Base-by-base conservation (phyloP, 2,888 invertebrate genomes). In the Coenonympha arcania region DNA sequence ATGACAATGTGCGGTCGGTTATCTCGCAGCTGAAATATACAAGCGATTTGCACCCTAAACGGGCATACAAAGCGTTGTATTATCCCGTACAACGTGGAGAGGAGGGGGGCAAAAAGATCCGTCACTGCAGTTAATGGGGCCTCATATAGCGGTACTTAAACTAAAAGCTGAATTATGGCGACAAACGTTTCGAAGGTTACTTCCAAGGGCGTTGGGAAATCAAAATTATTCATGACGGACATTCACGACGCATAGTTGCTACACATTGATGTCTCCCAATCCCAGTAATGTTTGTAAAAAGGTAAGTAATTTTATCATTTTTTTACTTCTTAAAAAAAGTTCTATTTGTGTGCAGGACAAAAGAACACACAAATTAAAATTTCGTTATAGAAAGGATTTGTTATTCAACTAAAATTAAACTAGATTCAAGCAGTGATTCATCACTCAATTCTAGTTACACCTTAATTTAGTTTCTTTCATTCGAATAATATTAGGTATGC, bases 111-210 rank as follows among this genome's bases (percentile, higher is more conserved):
- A 70, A 71, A 76, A 76, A 74, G 68, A 66, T 60, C 61, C 59
- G 59, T 60, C 55, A 58, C 69, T 65, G 65, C 62, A 62, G 61
- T 71, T 74, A 75, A 76, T 75, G 68, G 63, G 60, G 52, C 56
- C 62, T 63, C 68, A 65, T 72, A 71, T 66, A 65, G 61, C 60
- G 66, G 69, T 68, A 59, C 69, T 74, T 69, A 65, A 64, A 65
- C 64, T 66, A 66, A 66, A 66, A 68, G 68, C 66, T 56, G 62
- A 69, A 68, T 66, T 69, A 68, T 66, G 62, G 52, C 51, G 60
- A 52, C 52, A 51, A 52, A 54, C 57, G 41, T n/a, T 48, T 41
- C 34, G 41, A 48, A 48, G 24, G 40, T 36, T 26, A 28, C 19
- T 18, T 31, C 19, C 9, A 15, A 31, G 31, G 19, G 20, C 31